These are phyloP conservation scores for Oxyruncus cristatus DNA, from an alignment of 2,113 vertebrate genomes.

Conservation along the genomic window DNA sequence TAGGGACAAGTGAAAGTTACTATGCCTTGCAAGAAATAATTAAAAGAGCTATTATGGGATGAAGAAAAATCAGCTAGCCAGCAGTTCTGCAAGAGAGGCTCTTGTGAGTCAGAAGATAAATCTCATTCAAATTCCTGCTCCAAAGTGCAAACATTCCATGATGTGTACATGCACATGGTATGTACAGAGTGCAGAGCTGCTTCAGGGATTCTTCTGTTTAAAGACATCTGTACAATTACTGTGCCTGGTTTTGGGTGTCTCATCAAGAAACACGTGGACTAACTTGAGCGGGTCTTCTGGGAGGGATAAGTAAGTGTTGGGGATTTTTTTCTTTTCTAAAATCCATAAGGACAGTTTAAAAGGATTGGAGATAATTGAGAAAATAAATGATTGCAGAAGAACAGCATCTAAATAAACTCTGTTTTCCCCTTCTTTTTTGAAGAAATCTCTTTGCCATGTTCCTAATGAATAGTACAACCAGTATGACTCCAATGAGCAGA, in stretches of 20 bases:
- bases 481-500: not conserved
- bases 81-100: not conserved
- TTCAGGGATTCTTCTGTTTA: not conserved
- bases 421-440: not conserved
- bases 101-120: not conserved
- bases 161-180: not conserved
- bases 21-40: not conserved
- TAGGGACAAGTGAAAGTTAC: not conserved
- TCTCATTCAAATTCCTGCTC: not conserved
- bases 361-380: not conserved
- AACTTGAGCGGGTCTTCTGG: not conserved
- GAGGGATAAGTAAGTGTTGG: not conserved
- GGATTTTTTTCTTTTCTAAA: not conserved
- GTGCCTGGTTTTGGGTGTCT: not conserved
- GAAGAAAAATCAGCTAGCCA: not conserved
- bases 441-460: not conserved
- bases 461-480: not conserved
- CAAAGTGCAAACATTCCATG: not conserved
- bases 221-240: not conserved
- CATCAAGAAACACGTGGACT: not conserved
- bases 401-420: not conserved
- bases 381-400: not conserved
- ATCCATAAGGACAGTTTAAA: not conserved
- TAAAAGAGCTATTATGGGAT: not conserved
- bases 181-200: not conserved